These are phyloP conservation scores for Clarias batrachus DNA, from an alignment of 2,113 vertebrate species.

Conservation along the genomic window DNA sequence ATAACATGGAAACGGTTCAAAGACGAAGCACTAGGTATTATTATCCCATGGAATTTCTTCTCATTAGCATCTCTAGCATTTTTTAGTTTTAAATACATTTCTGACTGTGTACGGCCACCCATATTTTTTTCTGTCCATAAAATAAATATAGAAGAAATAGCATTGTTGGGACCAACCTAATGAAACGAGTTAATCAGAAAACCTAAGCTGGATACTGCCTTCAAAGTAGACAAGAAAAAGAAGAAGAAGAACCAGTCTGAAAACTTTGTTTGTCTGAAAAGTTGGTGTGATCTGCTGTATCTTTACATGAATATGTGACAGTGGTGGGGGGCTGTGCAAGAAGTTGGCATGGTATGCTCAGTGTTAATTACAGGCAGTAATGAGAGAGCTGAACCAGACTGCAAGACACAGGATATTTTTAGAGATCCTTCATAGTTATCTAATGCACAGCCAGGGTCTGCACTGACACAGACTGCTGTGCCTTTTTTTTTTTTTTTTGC, in stretches of 20 bases:
- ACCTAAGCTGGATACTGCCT: not conserved
- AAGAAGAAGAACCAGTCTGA: slow-evolving; percentile 23
- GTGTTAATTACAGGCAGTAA: slow-evolving; percentile 75
- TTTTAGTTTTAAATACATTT: not conserved
- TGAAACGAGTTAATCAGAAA: not conserved
- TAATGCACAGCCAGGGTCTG: slow-evolving; percentile 56
- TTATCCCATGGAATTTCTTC: not conserved
- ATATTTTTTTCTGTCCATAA: not conserved
- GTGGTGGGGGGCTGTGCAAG: slow-evolving; percentile 59
- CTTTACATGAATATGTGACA: slow-evolving; percentile 59
- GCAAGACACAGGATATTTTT: slow-evolving; percentile 71
- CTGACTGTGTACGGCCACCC: not conserved
- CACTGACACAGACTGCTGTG: slow-evolving; percentile 49
- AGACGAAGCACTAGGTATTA: not conserved
- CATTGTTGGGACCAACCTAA: not conserved
- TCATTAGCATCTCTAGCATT: not conserved
- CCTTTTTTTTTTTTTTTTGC: slow-evolving; percentile 13
- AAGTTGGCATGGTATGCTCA: slow-evolving; percentile 62
- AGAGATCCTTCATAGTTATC: slow-evolving; percentile 67
- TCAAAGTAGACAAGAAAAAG: not conserved
- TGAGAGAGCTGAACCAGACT: slow-evolving; percentile 68
- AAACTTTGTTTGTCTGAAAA: slow-evolving; percentile 19
- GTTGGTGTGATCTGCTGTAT: slow-evolving; percentile 59
- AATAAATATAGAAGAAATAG: not conserved
- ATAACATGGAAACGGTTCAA: slow-evolving; percentile 15